Evolutionary conservation across 92 coral and sea anemone species (phyloP).

Genomic region (Palythoa caribaeorum): DNA sequence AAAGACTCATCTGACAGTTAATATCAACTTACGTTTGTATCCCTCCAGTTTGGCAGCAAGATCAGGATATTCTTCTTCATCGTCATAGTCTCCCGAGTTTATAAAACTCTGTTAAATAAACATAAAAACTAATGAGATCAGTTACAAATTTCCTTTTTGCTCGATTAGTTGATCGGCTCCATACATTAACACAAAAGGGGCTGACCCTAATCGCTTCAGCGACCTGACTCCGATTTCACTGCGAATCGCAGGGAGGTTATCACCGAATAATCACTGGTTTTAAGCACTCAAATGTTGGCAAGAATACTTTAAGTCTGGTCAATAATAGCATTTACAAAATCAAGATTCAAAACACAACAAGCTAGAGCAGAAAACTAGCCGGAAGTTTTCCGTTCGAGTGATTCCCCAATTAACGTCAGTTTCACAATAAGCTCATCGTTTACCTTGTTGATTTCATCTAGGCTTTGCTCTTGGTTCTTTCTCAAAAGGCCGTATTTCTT

Average conservation of each 20-base stretch:
- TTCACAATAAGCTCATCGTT: background rate
- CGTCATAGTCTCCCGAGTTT: constrained; percentile 93
- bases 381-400: constrained; percentile 37
- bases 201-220: constrained; percentile 27
- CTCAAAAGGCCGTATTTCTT: constrained; percentile 81
- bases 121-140: background rate
- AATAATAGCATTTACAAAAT: background rate
- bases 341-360: background rate
- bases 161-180: background rate
- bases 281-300: background rate
- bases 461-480: constrained; percentile 64
- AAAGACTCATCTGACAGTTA: background rate
- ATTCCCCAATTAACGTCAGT: background rate
- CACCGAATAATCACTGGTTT: background rate
- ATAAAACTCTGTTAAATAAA: constrained; percentile 75
- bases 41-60: constrained; percentile 76
- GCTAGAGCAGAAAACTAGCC: constrained; percentile 2
- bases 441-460: constrained; percentile 97
- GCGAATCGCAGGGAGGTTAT: constrained; percentile 21
- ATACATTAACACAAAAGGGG: constrained; percentile 12
- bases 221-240: constrained; percentile 19
- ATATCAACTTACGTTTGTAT: constrained; percentile 81
- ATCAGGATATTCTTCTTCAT: constrained; percentile 96
- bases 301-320: background rate
- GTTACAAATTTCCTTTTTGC: too few species aligned